Conservation (phyloP, 2,888 invertebrate species). For the Leucophenga montana region DNA sequence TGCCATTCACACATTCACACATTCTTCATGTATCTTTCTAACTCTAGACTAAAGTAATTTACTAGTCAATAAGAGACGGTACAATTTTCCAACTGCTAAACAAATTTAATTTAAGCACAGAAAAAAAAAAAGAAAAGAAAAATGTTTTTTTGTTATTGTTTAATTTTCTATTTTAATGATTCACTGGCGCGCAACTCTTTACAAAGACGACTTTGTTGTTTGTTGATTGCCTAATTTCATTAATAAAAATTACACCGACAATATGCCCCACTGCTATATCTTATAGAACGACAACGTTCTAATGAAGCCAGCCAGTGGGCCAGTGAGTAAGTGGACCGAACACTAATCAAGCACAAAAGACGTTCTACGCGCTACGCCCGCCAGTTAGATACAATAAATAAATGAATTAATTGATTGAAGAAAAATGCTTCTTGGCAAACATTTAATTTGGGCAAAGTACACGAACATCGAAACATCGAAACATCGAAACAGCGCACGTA, state of each 20-base stretch:
- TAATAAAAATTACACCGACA: neutral
- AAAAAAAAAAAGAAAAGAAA: neutral
- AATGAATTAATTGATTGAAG: conserved; percentile 22
- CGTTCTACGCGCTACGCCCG: neutral
- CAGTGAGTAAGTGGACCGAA: neutral
- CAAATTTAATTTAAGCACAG: neutral
- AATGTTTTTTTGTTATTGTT: neutral
- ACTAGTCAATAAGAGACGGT: neutral
- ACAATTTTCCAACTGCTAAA: neutral
- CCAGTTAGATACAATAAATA: neutral
- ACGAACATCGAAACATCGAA: no score
- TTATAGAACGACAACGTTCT: neutral
- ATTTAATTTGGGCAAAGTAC: conserved; percentile 18
- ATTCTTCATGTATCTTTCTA: no score
- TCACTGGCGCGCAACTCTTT: no score
- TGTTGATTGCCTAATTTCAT: conserved; percentile 8
- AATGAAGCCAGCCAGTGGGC: neutral
- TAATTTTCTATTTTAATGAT: neutral
- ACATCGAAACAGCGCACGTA: no score
- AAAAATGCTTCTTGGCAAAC: conserved; percentile 15
- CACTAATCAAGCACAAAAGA: conserved; percentile 1
- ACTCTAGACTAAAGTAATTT: no score
- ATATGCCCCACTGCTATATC: neutral
- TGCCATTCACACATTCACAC: no score
- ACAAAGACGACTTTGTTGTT: neutral